Evolutionary conservation across 2,113 vertebrate genomes (phyloP).

Genomic region (Ptilonorhynchus violaceus): DNA sequence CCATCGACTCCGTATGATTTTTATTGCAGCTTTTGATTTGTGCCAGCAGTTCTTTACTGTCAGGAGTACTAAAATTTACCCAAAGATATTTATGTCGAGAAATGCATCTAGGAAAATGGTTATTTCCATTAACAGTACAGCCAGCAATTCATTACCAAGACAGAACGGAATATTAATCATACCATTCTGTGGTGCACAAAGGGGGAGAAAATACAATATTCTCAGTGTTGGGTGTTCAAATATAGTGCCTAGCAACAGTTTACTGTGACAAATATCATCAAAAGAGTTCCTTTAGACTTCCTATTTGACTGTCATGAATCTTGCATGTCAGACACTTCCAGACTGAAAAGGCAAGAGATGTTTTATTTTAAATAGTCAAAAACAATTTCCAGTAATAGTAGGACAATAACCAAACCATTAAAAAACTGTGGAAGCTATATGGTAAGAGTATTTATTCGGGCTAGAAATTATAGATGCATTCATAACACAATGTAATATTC

Average conservation of each 20-base stretch:
- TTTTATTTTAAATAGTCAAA: background rate
- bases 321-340: background rate
- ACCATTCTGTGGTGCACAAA: background rate
- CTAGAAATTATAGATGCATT: background rate
- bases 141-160: background rate
- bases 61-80: slow-evolving; percentile 19
- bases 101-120: slow-evolving; percentile 1
- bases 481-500: background rate
- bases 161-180: background rate
- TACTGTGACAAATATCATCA: background rate
- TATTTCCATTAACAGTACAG: slow-evolving; percentile 20
- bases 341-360: background rate
- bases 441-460: background rate
- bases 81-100: background rate
- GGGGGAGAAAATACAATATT: background rate
- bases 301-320: background rate
- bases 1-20: background rate
- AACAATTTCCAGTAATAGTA: background rate
- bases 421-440: background rate
- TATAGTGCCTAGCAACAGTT: background rate
- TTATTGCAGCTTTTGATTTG: slow-evolving; percentile 45
- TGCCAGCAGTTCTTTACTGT: slow-evolving; percentile 45
- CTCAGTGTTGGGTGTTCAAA: background rate
- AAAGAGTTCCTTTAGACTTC: background rate
- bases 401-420: background rate